Percentiles rank a stretch among this genome's conserved stretches.
Evolutionary conservation across 2,888 invertebrate genomes (phyloP).

Genomic region (Parascotia fuliginaria): DNA sequence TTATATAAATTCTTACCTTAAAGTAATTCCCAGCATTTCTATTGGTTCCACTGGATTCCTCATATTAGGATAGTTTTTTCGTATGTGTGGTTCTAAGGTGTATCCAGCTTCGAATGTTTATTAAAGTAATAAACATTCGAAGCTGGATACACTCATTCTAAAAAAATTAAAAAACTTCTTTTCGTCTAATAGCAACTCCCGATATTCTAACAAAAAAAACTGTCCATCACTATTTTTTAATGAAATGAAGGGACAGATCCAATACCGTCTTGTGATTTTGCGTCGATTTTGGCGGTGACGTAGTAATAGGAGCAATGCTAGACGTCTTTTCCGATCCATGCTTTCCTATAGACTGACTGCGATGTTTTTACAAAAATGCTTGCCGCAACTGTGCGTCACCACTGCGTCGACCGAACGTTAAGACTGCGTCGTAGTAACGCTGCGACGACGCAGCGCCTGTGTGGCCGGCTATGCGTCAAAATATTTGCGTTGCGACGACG

Average conservation of each 20-base stretch:
- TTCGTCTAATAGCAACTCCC: conserved; percentile 34
- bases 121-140: conserved; percentile 12
- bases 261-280: conserved; percentile 22
- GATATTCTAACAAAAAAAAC: conserved; percentile 36
- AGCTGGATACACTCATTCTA: conserved; percentile 17
- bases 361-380: no score
- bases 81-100: no score
- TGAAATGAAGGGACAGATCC: conserved; percentile 34
- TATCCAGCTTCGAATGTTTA: conserved; percentile 24
- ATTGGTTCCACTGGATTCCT: conserved; percentile 31
- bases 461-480: no score
- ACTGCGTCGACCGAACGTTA: no score
- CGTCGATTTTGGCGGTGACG: conserved; percentile 30
- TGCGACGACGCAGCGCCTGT: no score
- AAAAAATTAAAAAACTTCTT: conserved; percentile 23
- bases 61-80: conserved; percentile 28
- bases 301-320: conserved; percentile 5
- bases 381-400: no score
- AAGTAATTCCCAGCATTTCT: conserved; percentile 32
- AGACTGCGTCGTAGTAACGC: no score
- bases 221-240: conserved; percentile 29
- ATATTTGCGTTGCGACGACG: no score
- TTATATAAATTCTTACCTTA: conserved; percentile 16
- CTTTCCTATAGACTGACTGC: conserved; percentile 12
- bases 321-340: not conserved